Conservation (phyloP, 2,113 vertebrate species). For the Benitochromis conjunctus region DNA sequence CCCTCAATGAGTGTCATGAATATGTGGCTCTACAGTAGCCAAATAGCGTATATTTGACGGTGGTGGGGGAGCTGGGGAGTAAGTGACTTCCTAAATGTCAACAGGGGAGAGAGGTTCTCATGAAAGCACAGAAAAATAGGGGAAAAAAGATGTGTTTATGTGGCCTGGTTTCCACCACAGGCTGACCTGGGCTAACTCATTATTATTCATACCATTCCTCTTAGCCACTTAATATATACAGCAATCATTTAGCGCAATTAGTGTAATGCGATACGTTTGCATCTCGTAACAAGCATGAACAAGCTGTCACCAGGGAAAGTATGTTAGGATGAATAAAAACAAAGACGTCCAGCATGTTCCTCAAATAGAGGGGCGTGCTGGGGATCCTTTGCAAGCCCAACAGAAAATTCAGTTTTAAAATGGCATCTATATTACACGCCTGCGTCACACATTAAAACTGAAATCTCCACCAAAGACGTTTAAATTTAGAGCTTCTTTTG, state of each 20-base stretch:
- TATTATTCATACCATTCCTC: slow-evolving; percentile 57
- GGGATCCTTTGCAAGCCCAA: neutral
- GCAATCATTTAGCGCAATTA: slow-evolving; percentile 38
- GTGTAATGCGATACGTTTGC: slow-evolving; percentile 23
- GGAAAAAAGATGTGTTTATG: slow-evolving; percentile 37
- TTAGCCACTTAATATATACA: slow-evolving; percentile 41
- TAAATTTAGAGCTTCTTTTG: neutral
- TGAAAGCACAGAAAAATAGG: slow-evolving; percentile 45
- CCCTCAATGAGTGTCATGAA: slow-evolving; percentile 43
- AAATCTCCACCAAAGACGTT: neutral
- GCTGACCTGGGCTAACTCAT: slow-evolving; percentile 15
- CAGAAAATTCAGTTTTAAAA: neutral
- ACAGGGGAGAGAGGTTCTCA: slow-evolving; percentile 33
- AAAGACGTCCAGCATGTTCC: neutral
- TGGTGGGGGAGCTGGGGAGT: neutral
- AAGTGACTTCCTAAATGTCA: slow-evolving; percentile 18
- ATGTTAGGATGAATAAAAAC: slow-evolving; percentile 7
- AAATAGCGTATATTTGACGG: slow-evolving; percentile 37
- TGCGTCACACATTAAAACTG: neutral
- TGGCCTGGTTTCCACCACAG: slow-evolving; percentile 41
- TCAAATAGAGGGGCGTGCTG: neutral
- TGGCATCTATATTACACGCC: neutral
- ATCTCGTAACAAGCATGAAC: slow-evolving; percentile 6
- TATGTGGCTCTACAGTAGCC: slow-evolving; percentile 50
- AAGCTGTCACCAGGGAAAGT: neutral